Evolutionary conservation across 1,140 invertebrate genomes (phyloP).

Genomic region (Bombus fervidus): DNA sequence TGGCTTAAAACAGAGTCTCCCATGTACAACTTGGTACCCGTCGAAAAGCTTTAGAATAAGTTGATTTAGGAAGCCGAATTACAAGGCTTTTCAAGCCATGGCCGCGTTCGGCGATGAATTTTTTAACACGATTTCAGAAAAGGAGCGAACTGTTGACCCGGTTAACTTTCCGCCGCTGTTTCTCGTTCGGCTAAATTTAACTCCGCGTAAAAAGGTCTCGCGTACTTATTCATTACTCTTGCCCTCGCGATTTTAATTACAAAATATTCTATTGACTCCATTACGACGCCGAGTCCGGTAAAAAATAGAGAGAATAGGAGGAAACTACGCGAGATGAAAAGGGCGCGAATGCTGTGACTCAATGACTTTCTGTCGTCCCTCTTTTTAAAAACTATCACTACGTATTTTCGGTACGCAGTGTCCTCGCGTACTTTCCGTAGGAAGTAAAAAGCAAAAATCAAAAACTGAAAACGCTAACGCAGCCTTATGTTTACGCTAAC

Average conservation of each 20-base stretch:
- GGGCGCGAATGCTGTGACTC: not conserved
- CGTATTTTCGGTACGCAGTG: too few species aligned
- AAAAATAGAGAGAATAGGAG: not conserved
- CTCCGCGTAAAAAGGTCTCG: not conserved
- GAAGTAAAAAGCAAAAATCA: too few species aligned
- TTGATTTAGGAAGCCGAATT: not conserved
- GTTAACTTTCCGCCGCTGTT: slow-evolving; percentile 7
- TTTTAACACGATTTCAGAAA: slow-evolving; percentile 11
- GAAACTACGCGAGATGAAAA: not conserved
- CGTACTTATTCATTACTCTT: slow-evolving; percentile 8
- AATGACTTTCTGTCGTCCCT: not conserved
- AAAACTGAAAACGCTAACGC: not conserved
- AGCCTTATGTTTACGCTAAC: too few species aligned
- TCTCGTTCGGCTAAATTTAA: slow-evolving; percentile 13
- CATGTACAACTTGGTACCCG: not conserved
- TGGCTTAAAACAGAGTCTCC: not conserved
- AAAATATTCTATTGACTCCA: slow-evolving; percentile 21
- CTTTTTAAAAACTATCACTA: not conserved
- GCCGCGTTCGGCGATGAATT: slow-evolving; percentile 13
- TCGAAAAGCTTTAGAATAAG: not conserved
- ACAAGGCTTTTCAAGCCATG: not conserved
- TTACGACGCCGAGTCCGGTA: not conserved
- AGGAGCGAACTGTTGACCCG: slow-evolving; percentile 23
- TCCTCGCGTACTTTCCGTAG: too few species aligned
- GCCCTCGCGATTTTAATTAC: slow-evolving; percentile 23